Evolutionary conservation across 64 coral and sea anemone species (phyloP).

Genomic region (Pachyseris speciosa): DNA sequence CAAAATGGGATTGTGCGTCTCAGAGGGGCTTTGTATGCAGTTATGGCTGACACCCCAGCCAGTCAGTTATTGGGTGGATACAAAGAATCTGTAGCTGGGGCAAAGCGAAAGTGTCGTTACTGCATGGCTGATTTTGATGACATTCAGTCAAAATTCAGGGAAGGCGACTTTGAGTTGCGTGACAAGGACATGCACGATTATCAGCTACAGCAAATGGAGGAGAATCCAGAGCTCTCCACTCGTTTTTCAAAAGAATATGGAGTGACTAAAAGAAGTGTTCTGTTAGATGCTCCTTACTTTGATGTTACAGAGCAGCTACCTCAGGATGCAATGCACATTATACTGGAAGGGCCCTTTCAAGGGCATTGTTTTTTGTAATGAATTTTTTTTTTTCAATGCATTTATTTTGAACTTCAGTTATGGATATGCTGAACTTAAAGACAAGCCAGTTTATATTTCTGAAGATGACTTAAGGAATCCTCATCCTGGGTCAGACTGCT

Average conservation of each 20-base stretch:
- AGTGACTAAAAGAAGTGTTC: not conserved
- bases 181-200: conserved; percentile 16
- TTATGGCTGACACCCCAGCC: conserved; percentile 58
- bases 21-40: conserved; percentile 29
- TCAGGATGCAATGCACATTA: too few relatives aligned
- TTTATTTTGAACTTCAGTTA: not conserved
- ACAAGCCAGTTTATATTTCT: not conserved
- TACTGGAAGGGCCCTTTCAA: conserved; percentile 40
- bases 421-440: not conserved
- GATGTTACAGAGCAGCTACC: too few relatives aligned
- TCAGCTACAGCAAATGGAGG: conserved; percentile 18
- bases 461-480: not conserved
- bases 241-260: conserved; percentile 1
- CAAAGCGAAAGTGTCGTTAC: too few relatives aligned
- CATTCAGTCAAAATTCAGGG: conserved; percentile 40
- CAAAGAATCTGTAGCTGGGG: conserved; percentile 43
- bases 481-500: not conserved
- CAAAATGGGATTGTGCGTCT: not conserved
- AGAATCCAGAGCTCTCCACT: not conserved
- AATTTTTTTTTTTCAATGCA: not conserved
- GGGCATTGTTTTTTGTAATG: conserved; percentile 2
- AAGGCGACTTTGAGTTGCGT: not conserved
- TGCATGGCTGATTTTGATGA: conserved; percentile 56
- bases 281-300: too few relatives aligned
- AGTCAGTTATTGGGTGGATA: conserved; percentile 48